These are phyloP conservation scores for Epinotia brunnichana DNA, from an alignment of 2,888 invertebrate genomes.

Conservation along the genomic window DNA sequence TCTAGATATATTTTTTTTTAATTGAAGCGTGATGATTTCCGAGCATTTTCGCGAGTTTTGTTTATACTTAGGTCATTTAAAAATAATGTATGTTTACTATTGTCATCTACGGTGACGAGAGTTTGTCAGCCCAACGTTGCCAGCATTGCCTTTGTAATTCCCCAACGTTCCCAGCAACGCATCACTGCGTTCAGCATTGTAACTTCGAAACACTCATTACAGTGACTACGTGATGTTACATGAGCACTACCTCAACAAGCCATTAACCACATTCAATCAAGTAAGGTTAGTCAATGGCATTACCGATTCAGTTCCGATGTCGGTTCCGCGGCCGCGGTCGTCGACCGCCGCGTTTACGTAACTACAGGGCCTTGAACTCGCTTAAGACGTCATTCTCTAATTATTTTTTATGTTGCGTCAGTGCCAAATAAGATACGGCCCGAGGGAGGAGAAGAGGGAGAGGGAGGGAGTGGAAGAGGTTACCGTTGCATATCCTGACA, in stretches of 20 bases:
- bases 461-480: too few species aligned
- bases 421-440: too few species aligned
- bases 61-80: too few species aligned
- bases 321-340: constrained; percentile 30
- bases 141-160: too few species aligned
- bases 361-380: constrained; percentile 45
- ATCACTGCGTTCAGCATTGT: neutral
- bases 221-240: neutral
- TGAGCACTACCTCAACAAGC: constrained; percentile 4
- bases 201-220: neutral
- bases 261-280: constrained; percentile 7
- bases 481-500: too few species aligned
- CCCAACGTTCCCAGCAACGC: neutral
- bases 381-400: constrained; percentile 6
- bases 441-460: too few species aligned
- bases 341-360: constrained; percentile 43
- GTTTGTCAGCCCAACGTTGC: too few species aligned
- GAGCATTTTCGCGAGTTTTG: too few species aligned
- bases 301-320: constrained; percentile 39
- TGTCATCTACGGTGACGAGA: too few species aligned
- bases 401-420: neutral
- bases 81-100: too few species aligned
- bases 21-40: too few species aligned
- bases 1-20: too few species aligned
- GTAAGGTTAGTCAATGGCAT: constrained; percentile 38